Base-by-base conservation (phyloP, 2,888 invertebrate species). In the Morinoia aosen region DNA sequence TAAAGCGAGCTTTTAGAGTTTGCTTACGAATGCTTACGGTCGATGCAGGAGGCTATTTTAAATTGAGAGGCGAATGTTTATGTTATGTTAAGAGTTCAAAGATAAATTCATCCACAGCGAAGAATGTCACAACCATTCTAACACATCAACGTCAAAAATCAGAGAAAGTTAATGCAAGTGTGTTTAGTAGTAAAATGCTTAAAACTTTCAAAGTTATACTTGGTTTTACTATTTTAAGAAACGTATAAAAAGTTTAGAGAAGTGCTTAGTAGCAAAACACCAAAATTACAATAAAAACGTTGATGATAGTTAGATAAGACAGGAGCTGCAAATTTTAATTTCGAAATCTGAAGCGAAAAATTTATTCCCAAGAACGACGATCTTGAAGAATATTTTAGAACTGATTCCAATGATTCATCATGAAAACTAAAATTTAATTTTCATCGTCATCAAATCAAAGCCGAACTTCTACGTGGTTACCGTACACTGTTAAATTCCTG, bases 81-180 rank as follows among this genome's bases (percentile, higher is more conserved):
- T 76, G 2, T 25, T 33, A 61, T 19, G 19, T 16, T 33, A 7
- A 76, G n/a, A 76, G 76, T 76, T 76, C 76, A 76, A 25, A 76
- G 33, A 19, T 25, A 76, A 25, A 19, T 76, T 76, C 7, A 76
- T 76, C 8, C 2, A 76, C 25, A 76, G 76, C 76, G 25, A 76
- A 76, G 76, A 76, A 76, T 10, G 76, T 90, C 90, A 90, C 90
- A 90, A 90, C 90, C 90, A 90, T 90, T 90, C 90, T 90, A 90
- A 90, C 90, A 90, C 90, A 90, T 90, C 90, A 90, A 90, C 90
- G 90, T 90, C 48, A 48, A 90, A 48, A 48, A 40, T 40, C 76
- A 76, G 76, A 76, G 76, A 16, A 76, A 76, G 16, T 19, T 76
- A 76, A 76, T 76, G 7, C 8, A 76, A 76, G 76, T 76, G 76